Base-by-base conservation (phyloP, 30 jellyfish, hydroid and myxozoan genomes). In the Pelagia noctiluca region DNA sequence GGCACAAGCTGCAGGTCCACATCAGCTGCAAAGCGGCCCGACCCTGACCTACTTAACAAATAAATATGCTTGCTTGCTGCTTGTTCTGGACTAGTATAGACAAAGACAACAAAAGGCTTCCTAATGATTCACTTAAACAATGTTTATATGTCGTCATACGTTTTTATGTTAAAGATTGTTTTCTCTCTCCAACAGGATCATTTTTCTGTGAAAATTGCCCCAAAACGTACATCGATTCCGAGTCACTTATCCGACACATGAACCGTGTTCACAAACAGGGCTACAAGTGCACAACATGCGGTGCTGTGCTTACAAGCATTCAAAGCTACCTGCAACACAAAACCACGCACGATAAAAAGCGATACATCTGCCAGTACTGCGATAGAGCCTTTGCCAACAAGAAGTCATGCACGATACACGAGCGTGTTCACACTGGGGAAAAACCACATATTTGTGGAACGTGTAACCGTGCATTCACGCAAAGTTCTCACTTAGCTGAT, bases 391-490 rank as follows among this genome's bases (percentile, higher is more conserved):
- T 42, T 16, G 57, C 57, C 12, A 42, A 5, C 8, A 42, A 42
- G 16, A 42, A 42, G 57, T 42, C 57, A 5, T 42, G 57, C 57
- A 42, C 57, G 57, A 37, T 71, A 24, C 83, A 71, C 68, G 64
- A 71, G 34, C 25, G 83, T 22, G 46, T 71, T 34, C 83, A 71
- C 30, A 34, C 42, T 18, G 83, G 83, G 11, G 83, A 71, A 68
- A 71, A 47, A 26, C 83, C 83, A 16, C 46, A 13, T 25, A 28
- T 19, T 19, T 71, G 83, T 25, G 16, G 32, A 23, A 29, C 46
- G 16, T 71, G 83, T 47, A 47, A 38, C 11, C 64, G 64, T 5
- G 83, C 83, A 29, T 71, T 71, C 35, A 71, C 83, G 30, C 83
- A 71, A 68, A 32, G 24, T 5, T 71, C 33, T 36, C 83, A 71